Percentiles rank a stretch among this genome's conserved stretches.
phyloP scores from a whole-genome alignment of 2,797 vertebrate genomes.

The Clarias platycephalus region DNA sequence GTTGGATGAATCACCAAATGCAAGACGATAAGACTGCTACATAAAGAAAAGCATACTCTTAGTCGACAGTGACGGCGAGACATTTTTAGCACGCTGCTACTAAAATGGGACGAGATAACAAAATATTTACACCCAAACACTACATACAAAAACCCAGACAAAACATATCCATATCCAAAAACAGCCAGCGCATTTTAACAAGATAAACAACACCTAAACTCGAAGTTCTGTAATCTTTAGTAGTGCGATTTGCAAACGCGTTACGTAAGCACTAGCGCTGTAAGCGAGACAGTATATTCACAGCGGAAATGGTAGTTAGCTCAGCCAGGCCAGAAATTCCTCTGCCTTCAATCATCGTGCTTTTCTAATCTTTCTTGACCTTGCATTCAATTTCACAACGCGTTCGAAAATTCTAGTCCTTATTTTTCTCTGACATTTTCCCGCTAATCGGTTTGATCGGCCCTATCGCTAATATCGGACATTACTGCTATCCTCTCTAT shows the following conservation, averaged over 20 bases:
- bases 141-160: slow-evolving; percentile 27
- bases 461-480: slow-evolving; percentile 72
- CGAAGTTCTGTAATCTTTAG: slow-evolving; percentile 53
- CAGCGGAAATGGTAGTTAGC: slow-evolving; percentile 79
- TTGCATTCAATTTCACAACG: slow-evolving; percentile 73
- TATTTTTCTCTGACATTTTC: slow-evolving; percentile 73
- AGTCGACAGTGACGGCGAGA: slow-evolving; percentile 57
- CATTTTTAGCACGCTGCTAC: slow-evolving; percentile 19
- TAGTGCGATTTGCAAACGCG: slow-evolving; percentile 56
- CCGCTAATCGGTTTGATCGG: slow-evolving; percentile 76
- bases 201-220: slow-evolving; percentile 30
- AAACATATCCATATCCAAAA: background rate
- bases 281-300: slow-evolving; percentile 74
- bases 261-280: slow-evolving; percentile 74
- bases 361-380: slow-evolving; percentile 71
- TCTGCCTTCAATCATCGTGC: slow-evolving; percentile 69
- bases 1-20: slow-evolving; percentile 45
- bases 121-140: background rate
- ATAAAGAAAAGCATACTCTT: slow-evolving; percentile 47
- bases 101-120: slow-evolving; percentile 3
- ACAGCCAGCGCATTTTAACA: background rate
- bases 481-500: slow-evolving; percentile 56
- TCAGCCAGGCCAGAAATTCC: slow-evolving; percentile 69
- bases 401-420: slow-evolving; percentile 55
- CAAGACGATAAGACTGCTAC: slow-evolving; percentile 15